phyloP scores from a whole-genome alignment of 2,888 invertebrate species.

The Flexamia atlantica region DNA sequence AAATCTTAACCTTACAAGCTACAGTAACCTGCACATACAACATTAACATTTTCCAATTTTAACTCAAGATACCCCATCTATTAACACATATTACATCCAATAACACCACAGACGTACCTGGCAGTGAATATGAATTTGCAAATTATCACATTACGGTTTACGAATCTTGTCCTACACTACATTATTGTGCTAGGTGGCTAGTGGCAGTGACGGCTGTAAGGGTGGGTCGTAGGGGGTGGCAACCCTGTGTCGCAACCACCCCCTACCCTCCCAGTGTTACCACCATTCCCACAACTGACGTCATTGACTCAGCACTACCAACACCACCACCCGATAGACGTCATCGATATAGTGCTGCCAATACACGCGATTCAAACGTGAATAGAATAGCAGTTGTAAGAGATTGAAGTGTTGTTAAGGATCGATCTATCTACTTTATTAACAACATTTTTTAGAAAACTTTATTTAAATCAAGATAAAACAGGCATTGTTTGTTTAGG shows the following conservation, averaged over 20 bases:
- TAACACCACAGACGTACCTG: background rate
- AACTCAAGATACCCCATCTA: too few species aligned
- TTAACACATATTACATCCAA: background rate
- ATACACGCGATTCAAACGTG: too few species aligned
- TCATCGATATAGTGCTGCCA: too few species aligned
- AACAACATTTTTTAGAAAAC: too few species aligned
- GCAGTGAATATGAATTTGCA: background rate
- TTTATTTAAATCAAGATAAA: too few species aligned
- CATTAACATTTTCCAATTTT: too few species aligned
- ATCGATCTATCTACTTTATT: too few species aligned
- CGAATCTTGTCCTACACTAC: background rate
- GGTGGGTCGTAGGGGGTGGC: background rate
- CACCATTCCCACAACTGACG: background rate
- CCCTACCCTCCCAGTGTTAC: constrained; percentile 7
- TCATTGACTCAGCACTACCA: background rate
- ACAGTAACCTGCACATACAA: too few species aligned
- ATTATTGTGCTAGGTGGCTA: background rate
- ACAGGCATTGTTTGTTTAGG: too few species aligned
- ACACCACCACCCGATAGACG: background rate
- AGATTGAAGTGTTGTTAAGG: too few species aligned
- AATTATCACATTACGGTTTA: constrained; percentile 4
- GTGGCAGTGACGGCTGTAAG: constrained; percentile 6
- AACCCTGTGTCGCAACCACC: constrained; percentile 23
- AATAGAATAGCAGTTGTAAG: too few species aligned
- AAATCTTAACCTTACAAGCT: too few species aligned